Evolutionary conservation across 2,888 invertebrate genomes (phyloP), one percentile per base, ranked within the genome.

Genomic region (Phyllotreta cruciferae): DNA sequence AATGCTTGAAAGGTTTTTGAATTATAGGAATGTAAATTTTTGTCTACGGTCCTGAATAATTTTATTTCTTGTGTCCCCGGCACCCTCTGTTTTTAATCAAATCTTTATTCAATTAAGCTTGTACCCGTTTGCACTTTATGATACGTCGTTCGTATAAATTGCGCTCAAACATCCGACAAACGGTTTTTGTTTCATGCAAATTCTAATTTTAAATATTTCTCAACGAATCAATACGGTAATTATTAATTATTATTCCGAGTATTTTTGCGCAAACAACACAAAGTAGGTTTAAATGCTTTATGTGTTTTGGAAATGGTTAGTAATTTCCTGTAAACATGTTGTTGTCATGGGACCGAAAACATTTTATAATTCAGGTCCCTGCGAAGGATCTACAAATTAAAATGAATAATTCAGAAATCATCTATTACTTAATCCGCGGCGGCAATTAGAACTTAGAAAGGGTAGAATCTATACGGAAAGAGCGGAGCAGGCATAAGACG

Each of bases 381-480:
- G 50, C 56, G 56, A 74, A 74, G 75, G 75, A 72, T 73, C 74
- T 69, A 72, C 73, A 76, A 76, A 76, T 77, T 76, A 73, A 74
- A 77, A 74, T 78, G 76, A 78, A 78, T 78, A 77, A 77, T 78
- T 78, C 69, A 78, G 73, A 75, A 75, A 74, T 75, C 76, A 75
- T 76, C 77, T 78, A 78, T 78, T 75, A 77, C 77, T 75, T 78
- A 79, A 79, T 78, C 78, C 76, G 64, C 74, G 69, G 71, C 69
- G 74, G 77, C 78, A 79, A 79, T 80, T 79, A 79, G 73, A 74
- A 71, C 71, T 70, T 68, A 64, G 71, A 71, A 73, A 74, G 77
- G 77, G 78, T 75, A 75, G 75, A 56, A 56, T 62, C 44, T 62
- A 76, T 74, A 75, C 75, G 77, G 65, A 60, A 75, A 70, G 66